Evolutionary conservation across 2,113 vertebrate species (phyloP).

Genomic region (Thomomys bottae): DNA sequence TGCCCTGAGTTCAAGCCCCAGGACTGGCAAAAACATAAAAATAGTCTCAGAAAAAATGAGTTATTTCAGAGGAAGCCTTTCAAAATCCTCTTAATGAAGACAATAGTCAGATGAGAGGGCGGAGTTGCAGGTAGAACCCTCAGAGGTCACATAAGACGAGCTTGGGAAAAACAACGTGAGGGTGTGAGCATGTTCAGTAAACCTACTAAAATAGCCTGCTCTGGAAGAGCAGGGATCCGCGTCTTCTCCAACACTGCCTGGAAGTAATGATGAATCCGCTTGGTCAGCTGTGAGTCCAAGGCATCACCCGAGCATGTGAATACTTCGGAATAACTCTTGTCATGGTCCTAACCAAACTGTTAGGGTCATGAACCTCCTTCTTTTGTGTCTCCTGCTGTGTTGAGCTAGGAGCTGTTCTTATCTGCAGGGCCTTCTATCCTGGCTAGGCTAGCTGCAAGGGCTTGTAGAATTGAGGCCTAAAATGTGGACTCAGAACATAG

Average conservation of each 20-base stretch:
- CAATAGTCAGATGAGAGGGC: neutral
- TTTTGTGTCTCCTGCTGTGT: neutral
- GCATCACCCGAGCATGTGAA: accelerated
- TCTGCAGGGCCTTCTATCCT: neutral
- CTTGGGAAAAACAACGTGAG: neutral
- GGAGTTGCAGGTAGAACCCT: neutral
- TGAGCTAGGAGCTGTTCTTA: neutral
- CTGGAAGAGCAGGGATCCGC: neutral
- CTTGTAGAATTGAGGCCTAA: neutral
- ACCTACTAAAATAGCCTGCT: neutral
- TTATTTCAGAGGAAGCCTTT: too few species aligned
- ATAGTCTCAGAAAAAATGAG: too few species aligned
- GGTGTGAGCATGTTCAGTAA: neutral
- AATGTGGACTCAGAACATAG: neutral
- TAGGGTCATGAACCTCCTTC: neutral
- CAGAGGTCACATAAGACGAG: too few species aligned
- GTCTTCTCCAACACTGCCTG: neutral
- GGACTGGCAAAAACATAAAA: too few species aligned
- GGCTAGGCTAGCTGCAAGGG: neutral
- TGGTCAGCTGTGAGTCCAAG: neutral
- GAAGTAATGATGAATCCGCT: too few species aligned
- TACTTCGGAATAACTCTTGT: neutral
- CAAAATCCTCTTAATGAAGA: neutral
- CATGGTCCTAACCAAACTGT: neutral
- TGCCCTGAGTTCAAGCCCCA: too few species aligned